A percentile compares a stretch with the other conserved stretches of the same genome.
Evolutionary conservation across 2,888 invertebrate genomes (phyloP).

Genomic region (Byasa hedistus): DNA sequence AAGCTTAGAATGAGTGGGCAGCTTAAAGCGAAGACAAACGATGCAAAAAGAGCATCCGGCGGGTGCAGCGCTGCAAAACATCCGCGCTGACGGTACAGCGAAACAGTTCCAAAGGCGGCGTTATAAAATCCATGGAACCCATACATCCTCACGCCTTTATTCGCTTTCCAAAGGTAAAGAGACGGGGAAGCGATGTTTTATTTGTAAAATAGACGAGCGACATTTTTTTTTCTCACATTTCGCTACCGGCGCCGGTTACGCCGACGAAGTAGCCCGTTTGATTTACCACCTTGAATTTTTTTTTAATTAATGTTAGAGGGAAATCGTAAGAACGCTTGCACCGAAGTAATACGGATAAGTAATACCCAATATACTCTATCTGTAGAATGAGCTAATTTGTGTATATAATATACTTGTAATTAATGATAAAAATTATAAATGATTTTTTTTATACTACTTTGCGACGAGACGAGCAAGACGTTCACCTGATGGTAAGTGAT

Average conservation of each 20-base stretch:
- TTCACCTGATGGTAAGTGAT: too few species aligned
- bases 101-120: constrained; percentile 28
- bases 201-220: constrained; percentile 20
- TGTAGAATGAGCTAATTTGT: not conserved
- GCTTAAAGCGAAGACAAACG: constrained; percentile 40
- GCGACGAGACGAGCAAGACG: too few species aligned
- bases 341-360: too few species aligned
- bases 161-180: constrained; percentile 28
- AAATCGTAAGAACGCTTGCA: too few species aligned
- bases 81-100: constrained; percentile 27
- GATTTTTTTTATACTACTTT: too few species aligned
- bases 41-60: constrained; percentile 35
- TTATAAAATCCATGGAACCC: constrained; percentile 31
- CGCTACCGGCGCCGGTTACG: not conserved
- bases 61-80: constrained; percentile 32
- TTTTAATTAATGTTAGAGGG: not conserved
- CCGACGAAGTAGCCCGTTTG: not conserved
- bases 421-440: too few species aligned
- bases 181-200: constrained; percentile 24
- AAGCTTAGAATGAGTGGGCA: constrained; percentile 37
- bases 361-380: too few species aligned
- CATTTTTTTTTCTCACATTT: constrained; percentile 3
- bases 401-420: too few species aligned
- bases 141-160: constrained; percentile 30
- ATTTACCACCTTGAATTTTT: not conserved